Conservation (phyloP, 2,888 invertebrate species). For the Himalopsyche tibetana region DNA sequence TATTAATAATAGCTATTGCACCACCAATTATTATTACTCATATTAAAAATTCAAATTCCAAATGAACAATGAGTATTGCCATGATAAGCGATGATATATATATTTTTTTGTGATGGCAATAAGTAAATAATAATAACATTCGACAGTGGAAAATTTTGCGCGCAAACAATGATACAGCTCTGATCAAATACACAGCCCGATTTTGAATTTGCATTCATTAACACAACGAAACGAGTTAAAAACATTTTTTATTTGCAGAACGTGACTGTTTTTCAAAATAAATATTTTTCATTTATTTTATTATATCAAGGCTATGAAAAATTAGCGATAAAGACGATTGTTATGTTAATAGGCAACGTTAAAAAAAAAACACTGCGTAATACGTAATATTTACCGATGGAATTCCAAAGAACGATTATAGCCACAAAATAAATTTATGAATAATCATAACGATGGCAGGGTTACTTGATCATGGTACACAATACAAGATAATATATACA, state of each 20-base stretch:
- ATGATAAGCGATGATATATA: not conserved
- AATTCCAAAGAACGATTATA: too few species aligned
- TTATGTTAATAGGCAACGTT: not conserved
- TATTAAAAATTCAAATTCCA: too few species aligned
- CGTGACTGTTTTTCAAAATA: conserved; percentile 15
- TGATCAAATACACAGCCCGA: not conserved
- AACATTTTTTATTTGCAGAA: conserved; percentile 15
- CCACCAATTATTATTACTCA: too few species aligned
- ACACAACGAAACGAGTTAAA: not conserved
- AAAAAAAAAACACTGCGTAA: conserved; percentile 9
- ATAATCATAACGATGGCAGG: too few species aligned
- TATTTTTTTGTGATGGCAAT: not conserved
- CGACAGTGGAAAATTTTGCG: conserved; percentile 4
- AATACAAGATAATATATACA: too few species aligned
- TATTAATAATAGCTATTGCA: too few species aligned
- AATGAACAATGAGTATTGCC: too few species aligned
- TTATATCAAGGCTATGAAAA: not conserved
- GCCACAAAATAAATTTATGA: too few species aligned
- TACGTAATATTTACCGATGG: not conserved
- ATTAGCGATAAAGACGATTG: too few species aligned
- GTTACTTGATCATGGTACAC: too few species aligned
- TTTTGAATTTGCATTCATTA: not conserved
- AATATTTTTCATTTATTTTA: conserved; percentile 15
- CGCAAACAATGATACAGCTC: not conserved
- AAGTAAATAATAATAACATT: not conserved